Conservation (phyloP, 2,113 vertebrate species). For the Aphyosemion australe region DNA sequence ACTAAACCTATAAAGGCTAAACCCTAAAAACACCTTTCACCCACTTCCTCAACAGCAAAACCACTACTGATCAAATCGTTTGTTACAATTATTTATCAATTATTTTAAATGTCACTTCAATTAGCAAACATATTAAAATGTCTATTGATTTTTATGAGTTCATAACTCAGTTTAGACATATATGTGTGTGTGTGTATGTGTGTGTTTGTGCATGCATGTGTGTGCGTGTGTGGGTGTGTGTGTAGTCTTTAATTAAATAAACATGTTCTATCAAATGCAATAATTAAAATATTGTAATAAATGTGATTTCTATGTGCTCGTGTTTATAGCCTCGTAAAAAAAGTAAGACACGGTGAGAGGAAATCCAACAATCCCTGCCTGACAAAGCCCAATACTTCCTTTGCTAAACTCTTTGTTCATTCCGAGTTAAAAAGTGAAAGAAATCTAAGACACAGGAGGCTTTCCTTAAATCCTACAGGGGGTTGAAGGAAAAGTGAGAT, state of each 20-base stretch:
- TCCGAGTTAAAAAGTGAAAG: conserved; percentile 65
- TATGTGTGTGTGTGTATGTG: no score
- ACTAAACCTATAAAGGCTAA: neutral
- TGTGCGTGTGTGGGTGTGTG: no score
- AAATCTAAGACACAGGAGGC: conserved; percentile 72
- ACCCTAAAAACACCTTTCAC: neutral
- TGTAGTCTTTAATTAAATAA: no score
- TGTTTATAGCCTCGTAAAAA: conserved; percentile 8
- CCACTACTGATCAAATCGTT: no score
- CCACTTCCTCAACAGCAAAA: neutral
- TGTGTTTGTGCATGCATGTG: no score
- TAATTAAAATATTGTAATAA: conserved; percentile 40
- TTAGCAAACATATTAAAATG: no score
- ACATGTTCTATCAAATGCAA: conserved; percentile 30
- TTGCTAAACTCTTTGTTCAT: conserved; percentile 71
- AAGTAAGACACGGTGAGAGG: conserved; percentile 40
- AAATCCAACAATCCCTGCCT: conserved; percentile 67
- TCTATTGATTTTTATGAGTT: no score
- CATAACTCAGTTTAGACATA: neutral
- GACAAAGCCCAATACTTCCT: conserved; percentile 64
- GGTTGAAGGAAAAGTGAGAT: conserved; percentile 75
- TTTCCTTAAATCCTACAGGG: conserved; percentile 77
- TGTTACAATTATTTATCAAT: no score
- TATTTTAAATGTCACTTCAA: no score
- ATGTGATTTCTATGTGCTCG: conserved; percentile 49